Evolutionary conservation across 2,113 vertebrate genomes (phyloP), one percentile per base, ranked within the genome.

Genomic region (Labeo rohita): DNA sequence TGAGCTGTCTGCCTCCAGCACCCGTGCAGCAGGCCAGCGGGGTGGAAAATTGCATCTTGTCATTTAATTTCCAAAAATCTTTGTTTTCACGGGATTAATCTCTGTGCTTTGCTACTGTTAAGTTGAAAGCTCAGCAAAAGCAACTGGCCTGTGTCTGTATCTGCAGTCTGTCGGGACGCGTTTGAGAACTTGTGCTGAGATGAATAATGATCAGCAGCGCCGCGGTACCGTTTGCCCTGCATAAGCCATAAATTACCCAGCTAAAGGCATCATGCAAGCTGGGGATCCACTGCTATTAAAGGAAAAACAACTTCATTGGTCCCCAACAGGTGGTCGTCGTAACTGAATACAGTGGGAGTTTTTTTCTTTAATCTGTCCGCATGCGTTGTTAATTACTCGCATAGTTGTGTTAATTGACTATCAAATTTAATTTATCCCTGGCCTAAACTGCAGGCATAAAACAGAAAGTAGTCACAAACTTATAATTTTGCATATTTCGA

Each of bases 71-170:
- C 94, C 94, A 87, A 90, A 85, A 88, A 95, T 97, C 95, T 97
- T 97, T 97, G 95, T 97, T 97, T 97, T 97, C 94, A 96, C 95
- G 97, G 94, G 96, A 97, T 97, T 97, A 97, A 97, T 97, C 96
- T 97, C 94, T 96, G 95, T 94, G 95, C 95, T 97, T 97, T 97
- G 94, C 96, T 95, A 96, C 95, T 96, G 94, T 96, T 96, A 95
- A 96, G 95, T 95, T 96, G 94, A 97, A 97, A 96, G 95, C 96
- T 97, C 96, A 97, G 96, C 96, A 97, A 96, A 96, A 96, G 95
- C 66, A 93, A 95, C 94, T 92, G 94, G 87, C 59, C 85, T 90
- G 88, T 90, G 89, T 92, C 89, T 91, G 80, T 88, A 89, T 89
- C 90, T 88, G 89, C 90, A 90, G 91, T 92, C 91, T 93, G 89